Evolutionary conservation across 2,113 vertebrate species (phyloP).

Genomic region (Panthera uncia): DNA sequence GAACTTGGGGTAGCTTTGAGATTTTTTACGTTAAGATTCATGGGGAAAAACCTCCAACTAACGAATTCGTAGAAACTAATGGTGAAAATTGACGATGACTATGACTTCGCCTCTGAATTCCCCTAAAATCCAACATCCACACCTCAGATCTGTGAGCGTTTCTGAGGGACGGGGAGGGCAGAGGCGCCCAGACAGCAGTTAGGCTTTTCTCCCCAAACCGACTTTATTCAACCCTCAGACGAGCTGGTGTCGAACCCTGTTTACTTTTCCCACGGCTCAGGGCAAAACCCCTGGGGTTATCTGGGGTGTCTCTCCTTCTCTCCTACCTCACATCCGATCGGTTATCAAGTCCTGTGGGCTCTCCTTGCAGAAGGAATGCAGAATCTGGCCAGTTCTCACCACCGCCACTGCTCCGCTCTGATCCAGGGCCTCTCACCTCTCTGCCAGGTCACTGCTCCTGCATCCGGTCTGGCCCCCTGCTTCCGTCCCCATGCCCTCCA

Average conservation of each 20-base stretch:
- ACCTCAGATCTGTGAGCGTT: neutral
- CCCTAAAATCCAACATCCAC: neutral
- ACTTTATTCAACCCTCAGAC: neutral
- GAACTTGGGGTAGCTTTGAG: neutral
- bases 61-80: neutral
- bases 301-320: neutral
- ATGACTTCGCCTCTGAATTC: neutral
- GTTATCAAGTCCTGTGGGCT: neutral
- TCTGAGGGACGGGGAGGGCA: neutral
- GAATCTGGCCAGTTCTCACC: too few species aligned
- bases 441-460: neutral
- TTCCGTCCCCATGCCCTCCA: fast-evolving
- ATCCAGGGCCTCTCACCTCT: fast-evolving
- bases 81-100: too few species aligned
- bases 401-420: fast-evolving
- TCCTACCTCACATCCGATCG: fast-evolving
- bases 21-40: neutral
- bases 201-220: neutral
- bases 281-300: neutral
- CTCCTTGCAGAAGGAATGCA: neutral
- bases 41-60: neutral
- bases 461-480: neutral
- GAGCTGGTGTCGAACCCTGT: neutral
- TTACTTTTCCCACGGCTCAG: neutral
- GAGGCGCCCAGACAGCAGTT: fast-evolving